Percentiles rank a stretch among this genome's conserved stretches.
Evolutionary conservation across 2,113 vertebrate genomes (phyloP).

Genomic region (Microtus richardsoni): DNA sequence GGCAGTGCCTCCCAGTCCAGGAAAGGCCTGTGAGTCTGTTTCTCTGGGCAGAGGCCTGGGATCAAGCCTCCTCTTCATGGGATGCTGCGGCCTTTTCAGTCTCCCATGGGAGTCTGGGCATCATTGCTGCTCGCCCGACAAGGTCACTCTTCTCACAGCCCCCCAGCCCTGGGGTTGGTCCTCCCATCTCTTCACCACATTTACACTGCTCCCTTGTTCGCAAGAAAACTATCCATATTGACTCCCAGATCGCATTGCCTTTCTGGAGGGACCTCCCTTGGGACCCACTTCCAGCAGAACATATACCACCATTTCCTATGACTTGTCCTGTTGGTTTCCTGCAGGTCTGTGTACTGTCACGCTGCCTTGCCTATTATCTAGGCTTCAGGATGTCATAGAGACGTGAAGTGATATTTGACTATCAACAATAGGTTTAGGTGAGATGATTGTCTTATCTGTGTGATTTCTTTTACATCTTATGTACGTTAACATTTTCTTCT

Average conservation of each 20-base stretch:
- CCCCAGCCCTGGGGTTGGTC: too few relatives aligned
- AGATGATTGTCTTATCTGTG: background rate
- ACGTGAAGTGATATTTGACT: background rate
- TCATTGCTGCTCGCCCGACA: background rate
- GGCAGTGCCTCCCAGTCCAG: background rate
- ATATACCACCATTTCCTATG: background rate
- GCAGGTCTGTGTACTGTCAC: background rate
- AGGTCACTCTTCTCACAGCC: fast-evolving
- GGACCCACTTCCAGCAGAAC: background rate
- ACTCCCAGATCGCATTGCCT: background rate
- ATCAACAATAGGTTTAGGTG: background rate
- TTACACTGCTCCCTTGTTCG: background rate
- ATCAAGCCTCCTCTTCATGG: background rate
- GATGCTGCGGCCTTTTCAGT: background rate
- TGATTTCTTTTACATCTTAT: constrained; percentile 32
- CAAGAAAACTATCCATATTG: too few relatives aligned
- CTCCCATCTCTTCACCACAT: background rate
- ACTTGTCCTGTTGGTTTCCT: background rate
- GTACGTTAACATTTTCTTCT: constrained; percentile 14
- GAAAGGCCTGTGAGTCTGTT: background rate
- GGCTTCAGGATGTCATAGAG: background rate
- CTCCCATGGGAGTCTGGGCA: background rate
- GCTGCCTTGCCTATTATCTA: background rate
- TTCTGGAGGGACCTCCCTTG: background rate
- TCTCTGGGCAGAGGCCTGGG: too few relatives aligned